Base-by-base conservation (phyloP, 2,888 invertebrate species). In the Hermodice carunculata region DNA sequence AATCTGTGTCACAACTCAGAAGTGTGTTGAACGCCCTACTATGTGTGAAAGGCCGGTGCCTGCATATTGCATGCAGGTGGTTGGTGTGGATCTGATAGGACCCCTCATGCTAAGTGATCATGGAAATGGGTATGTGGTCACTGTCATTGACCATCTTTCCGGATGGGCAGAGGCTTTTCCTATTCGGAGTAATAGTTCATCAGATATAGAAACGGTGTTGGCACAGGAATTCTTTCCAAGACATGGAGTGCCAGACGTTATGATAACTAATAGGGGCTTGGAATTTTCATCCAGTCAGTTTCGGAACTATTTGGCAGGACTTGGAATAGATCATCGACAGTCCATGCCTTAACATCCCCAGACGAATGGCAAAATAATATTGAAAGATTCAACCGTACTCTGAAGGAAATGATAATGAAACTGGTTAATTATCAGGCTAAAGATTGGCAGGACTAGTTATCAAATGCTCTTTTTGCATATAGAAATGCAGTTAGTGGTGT, bases 341-440 rank as follows among this genome's bases (percentile, higher is more conserved):
- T 26, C 49, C 3, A 49, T 28, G 14, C 24, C 24, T 3, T 49
- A 49, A 26, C 3, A 49, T 24, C 49, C 49, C 8, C 24, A 49
- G 17, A 5, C 49, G 8, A 49, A 49, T 49, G 49, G 49, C 5
- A 19, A 17, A 19, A 24, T 26, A 5, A n/a, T n/a, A n/a, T n/a
- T n/a, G 49, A 49, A 24, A 3, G 49, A 3, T 49, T 49, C 49
- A 49, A 49, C 17, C 49, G 49, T 4, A 49, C 49, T 4, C 28
- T 49, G 22, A 49, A 49, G 26, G 11, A 8, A 4, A 19, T 49
- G 28, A 6, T 49, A 24, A 28, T 6, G 6, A 49, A 49, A 24
- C 28, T 49, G 49, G 49, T 49, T 4, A 49, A 49, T 28, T 26
- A 49, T 26, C 3, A 24, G 6, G 17, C 5, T 3, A 5, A n/a